Base-by-base conservation (phyloP, 2,888 invertebrate species). In the Bombyx huttoni region DNA sequence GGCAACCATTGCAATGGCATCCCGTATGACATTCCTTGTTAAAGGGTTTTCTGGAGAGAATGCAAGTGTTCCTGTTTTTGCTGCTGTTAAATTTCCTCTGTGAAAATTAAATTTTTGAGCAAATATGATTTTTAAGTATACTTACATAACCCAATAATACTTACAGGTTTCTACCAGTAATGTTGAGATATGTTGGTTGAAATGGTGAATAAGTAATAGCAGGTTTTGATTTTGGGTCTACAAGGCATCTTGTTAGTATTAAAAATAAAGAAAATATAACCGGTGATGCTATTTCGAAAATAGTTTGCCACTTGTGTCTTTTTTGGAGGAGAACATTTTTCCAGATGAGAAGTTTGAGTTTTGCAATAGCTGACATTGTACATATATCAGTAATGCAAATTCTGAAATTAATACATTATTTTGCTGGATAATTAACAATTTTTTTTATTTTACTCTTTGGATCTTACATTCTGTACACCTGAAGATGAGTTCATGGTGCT, bases 291-390 rank as follows among this genome's bases (percentile, higher is more conserved):
- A 96, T 89, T 82, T 96, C 95, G 59, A 94, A 83, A 7, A 91
- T 53, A 7, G 95, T 92, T 76, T 94, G 93, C 65, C 91, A 77
- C 72, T 92, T 92, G 77, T 93, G 93, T 60, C 94, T 89, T 77
- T 90, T 92, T 83, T 95, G 95, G 9, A 95, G 85, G 10, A 93
- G 76, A 86, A 92, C 93, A 75, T 96, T 96, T 77, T 96, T 96
- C 96, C 96, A 96, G 62, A 94, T 82, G 10, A 96, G 88, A 50
- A 96, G 89, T 56, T 89, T 79, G 69, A 96, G 91, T 75, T 93
- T 92, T 56, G 90, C 79, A 78, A 75, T 89, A 34, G 75, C 68
- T 54, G 81, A 73, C 87, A 87, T 87, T n/a, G 13, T 49, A 1
- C 24, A 24, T 5, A 2, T 24, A 24, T 24, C 24, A 24, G 24